These are phyloP conservation scores for Apomyelois bistriatella DNA, from an alignment of 2,888 invertebrate genomes.

Conservation along the genomic window DNA sequence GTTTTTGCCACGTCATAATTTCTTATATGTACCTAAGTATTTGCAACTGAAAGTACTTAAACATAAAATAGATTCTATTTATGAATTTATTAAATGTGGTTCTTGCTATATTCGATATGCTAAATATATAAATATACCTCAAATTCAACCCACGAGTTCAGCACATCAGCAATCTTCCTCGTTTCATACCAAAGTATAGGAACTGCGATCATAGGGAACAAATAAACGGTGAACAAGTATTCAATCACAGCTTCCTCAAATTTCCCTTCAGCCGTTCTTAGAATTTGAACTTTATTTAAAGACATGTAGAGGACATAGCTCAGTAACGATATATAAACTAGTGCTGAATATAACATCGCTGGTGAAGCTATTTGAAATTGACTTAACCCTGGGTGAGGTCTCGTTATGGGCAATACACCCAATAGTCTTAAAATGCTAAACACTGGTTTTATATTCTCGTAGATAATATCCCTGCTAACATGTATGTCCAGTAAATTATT, in stretches of 20 bases:
- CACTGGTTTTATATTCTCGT: conserved; percentile 71
- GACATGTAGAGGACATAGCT: conserved; percentile 82
- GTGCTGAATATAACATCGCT: conserved; percentile 80
- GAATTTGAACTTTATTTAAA: conserved; percentile 81
- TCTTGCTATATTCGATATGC: too few relatives aligned
- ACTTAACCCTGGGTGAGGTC: conserved; percentile 67
- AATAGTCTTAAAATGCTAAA: conserved; percentile 68
- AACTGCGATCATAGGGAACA: conserved; percentile 82
- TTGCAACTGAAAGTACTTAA: too few relatives aligned
- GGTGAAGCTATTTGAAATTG: conserved; percentile 71
- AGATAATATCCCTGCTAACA: conserved; percentile 62
- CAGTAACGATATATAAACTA: conserved; percentile 69
- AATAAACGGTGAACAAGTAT: conserved; percentile 86
- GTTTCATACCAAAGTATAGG: conserved; percentile 85
- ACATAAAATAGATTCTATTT: too few relatives aligned
- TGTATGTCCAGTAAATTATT: conserved; percentile 51
- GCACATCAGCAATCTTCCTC: conserved; percentile 79
- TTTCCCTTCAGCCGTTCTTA: conserved; percentile 81
- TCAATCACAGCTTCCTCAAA: conserved; percentile 89
- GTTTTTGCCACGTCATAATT: too few relatives aligned
- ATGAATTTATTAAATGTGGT: too few relatives aligned
- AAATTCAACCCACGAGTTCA: conserved; percentile 84
- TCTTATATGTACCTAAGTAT: too few relatives aligned
- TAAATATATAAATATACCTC: too few relatives aligned
- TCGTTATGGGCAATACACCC: conserved; percentile 82